Conservation (phyloP, 2,888 invertebrate species). For the Phaedon cochleariae region DNA sequence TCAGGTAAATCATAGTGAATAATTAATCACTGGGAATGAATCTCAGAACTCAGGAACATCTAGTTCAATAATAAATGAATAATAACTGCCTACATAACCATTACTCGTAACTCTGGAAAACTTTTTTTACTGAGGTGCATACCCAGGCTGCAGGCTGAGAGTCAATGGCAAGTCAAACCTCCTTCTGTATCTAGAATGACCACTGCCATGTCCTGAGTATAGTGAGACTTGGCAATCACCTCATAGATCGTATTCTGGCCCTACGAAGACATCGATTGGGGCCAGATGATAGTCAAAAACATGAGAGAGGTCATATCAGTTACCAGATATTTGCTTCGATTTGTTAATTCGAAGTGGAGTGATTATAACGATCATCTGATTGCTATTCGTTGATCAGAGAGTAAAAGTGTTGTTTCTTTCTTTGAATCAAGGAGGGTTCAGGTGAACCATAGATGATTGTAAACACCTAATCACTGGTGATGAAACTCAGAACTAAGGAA, state of each 20-base stretch:
- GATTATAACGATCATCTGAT: too few relatives aligned
- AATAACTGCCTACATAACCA: constrained; percentile 24
- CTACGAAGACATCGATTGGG: constrained; percentile 64
- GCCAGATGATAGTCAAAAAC: constrained; percentile 77
- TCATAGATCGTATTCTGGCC: constrained; percentile 78
- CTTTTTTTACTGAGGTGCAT: constrained; percentile 43
- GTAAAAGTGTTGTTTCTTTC: too few relatives aligned
- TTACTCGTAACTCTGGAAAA: neutral
- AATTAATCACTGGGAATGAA: neutral
- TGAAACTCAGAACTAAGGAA: constrained; percentile 22
- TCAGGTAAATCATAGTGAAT: too few relatives aligned
- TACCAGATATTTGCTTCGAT: too few relatives aligned
- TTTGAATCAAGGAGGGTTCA: too few relatives aligned
- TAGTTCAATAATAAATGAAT: constrained; percentile 35
- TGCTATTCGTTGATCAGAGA: too few relatives aligned
- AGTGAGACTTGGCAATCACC: constrained; percentile 67
- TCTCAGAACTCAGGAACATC: constrained; percentile 25
- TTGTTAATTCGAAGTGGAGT: too few relatives aligned
- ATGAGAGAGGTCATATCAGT: too few relatives aligned
- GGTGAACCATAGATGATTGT: too few relatives aligned
- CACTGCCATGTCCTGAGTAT: constrained; percentile 66
- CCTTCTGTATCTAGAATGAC: constrained; percentile 61
- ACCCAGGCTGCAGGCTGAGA: constrained; percentile 51
- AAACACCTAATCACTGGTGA: neutral
- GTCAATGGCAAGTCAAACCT: constrained; percentile 59